A percentile compares a stretch with the other conserved stretches of the same genome.
These are phyloP conservation scores for Stegophylla sp. DNA, from an alignment of 2,888 invertebrate genomes.

Conservation along the genomic window DNA sequence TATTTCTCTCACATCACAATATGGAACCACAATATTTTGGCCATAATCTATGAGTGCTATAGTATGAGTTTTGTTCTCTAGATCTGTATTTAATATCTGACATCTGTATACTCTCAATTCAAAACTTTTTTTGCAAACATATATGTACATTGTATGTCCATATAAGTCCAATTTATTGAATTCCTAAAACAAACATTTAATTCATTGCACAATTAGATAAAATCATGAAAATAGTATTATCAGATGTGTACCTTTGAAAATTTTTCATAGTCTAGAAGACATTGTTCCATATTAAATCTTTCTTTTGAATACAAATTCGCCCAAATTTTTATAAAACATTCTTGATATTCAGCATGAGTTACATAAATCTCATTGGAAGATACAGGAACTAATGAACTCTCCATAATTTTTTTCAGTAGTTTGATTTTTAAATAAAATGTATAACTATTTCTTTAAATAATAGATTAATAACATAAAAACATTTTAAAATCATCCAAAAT, in stretches of 20 bases:
- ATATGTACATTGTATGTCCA: conserved; percentile 33
- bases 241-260: conserved; percentile 12
- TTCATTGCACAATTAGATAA: too few relatives aligned
- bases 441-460: not conserved
- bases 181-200: conserved; percentile 16
- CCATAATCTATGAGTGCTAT: conserved; percentile 50
- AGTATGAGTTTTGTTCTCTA: conserved; percentile 23
- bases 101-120: conserved; percentile 43
- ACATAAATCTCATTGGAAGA: conserved; percentile 12
- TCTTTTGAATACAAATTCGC: not conserved
- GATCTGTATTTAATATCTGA: conserved; percentile 33
- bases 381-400: not conserved
- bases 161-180: conserved; percentile 32
- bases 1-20: conserved; percentile 34
- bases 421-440: not conserved
- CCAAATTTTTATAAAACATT: conserved; percentile 56
- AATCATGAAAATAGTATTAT: not conserved
- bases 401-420: not conserved
- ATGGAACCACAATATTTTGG: conserved; percentile 5
- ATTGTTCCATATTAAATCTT: conserved; percentile 1
- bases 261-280: not conserved
- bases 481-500: too few relatives aligned
- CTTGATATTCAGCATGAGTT: conserved; percentile 46
- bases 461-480: too few relatives aligned
- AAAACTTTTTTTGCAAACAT: conserved; percentile 14